These are phyloP conservation scores for Microcebus griseorufus DNA, from an alignment of 2,113 vertebrate species.

Conservation along the genomic window DNA sequence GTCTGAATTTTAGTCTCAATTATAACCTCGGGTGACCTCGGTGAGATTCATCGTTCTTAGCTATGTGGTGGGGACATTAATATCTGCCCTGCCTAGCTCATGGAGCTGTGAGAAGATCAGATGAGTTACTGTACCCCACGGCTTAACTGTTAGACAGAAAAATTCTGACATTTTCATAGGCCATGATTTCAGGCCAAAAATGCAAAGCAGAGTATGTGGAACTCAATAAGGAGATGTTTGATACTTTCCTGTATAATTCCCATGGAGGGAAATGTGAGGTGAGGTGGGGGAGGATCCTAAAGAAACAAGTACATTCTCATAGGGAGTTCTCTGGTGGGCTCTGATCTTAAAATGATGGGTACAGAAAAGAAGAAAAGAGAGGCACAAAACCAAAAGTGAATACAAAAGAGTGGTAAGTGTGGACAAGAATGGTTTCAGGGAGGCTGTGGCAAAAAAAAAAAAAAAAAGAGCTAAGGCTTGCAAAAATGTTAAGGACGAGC, in stretches of 20 bases:
- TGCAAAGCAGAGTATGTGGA: neutral
- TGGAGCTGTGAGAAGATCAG: neutral
- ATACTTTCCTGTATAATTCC: neutral
- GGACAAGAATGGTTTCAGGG: neutral
- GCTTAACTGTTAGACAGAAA: neutral
- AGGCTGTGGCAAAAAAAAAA: neutral
- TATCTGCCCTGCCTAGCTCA: neutral
- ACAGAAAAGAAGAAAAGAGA: neutral
- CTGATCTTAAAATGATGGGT: neutral
- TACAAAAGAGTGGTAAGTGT: neutral
- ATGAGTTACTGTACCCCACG: neutral
- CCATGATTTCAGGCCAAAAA: neutral
- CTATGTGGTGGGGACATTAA: neutral
- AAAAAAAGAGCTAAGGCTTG: constrained; percentile 48
- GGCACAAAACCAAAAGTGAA: neutral
- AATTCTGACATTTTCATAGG: neutral
- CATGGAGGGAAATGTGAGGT: too few relatives aligned
- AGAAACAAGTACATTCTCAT: neutral
- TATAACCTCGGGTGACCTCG: neutral
- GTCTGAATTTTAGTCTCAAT: neutral
- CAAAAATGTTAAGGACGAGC: constrained; percentile 55
- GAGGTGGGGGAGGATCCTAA: neutral
- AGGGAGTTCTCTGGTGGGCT: neutral
- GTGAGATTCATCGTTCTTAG: neutral
- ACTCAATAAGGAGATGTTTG: neutral